Base-by-base conservation (phyloP, 2,797 vertebrate genomes). In the Apodemus agrarius region DNA sequence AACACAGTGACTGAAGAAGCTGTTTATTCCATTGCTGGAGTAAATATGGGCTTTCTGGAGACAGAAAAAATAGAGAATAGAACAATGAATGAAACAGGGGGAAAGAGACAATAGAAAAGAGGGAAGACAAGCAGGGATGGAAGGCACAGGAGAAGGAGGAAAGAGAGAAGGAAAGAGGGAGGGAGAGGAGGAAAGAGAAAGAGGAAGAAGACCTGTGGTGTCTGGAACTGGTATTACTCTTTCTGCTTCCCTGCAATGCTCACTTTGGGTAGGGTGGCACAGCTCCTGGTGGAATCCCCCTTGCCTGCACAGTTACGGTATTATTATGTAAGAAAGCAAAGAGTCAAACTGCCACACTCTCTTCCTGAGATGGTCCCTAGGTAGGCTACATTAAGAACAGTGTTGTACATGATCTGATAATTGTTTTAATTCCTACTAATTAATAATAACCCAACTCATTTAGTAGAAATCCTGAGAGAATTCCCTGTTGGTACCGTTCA, bases 401-500 rank as follows among this genome's bases (percentile, higher is more conserved):
- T 84, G 89, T 43, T 72, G 31, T 94, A 90, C 75, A 90, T 59
- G 46, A 92, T 87, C 54, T 94, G 82, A 78, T 95, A 95, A 97
- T 97, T 97, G 93, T 95, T 93, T 97, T 95, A 96, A 93, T 96
- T 93, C 16, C 37, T 90, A 92, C 91, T 96, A 96, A 97, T 97
- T 95, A 97, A 97, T 93, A 97, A 96, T 86, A 97, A 95, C 75
- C 78, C 90, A 98, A 93, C 85, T 94, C 94, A 96, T 96, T 95
- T 97, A 97, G 57, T 78, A 24, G 65, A 90, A 97, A 31, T 80
- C 93, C 80, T 91, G 46, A 52, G 96, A 95, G 96, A 95, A 91
- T 96, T 97, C 63, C 72, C 52, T 85, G 52, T 87, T 76, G 49
- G 82, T 80, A 65, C 76, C 43, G 40, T 92, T 95, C 79, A 89